These are phyloP conservation scores for Sesia bembeciformis DNA, from an alignment of 2,888 invertebrate species.

Conservation along the genomic window DNA sequence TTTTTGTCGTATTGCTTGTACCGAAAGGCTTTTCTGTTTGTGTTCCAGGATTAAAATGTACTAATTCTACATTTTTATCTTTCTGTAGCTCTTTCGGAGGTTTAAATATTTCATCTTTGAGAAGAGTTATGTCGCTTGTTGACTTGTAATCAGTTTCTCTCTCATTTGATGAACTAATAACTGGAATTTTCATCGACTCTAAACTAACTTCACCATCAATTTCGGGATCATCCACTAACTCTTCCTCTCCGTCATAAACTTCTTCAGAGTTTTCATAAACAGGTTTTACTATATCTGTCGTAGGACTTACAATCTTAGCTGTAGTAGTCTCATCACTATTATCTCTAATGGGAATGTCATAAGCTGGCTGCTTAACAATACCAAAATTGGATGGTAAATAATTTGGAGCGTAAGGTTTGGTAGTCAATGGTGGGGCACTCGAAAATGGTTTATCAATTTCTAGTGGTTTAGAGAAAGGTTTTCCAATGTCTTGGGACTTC, in stretches of 20 bases:
- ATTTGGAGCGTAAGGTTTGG: conserved; percentile 35
- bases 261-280: conserved; percentile 62
- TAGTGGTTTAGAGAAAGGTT: conserved; percentile 22
- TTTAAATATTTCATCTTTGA: conserved; percentile 33
- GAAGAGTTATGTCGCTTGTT: conserved; percentile 31
- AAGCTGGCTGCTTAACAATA: conserved; percentile 46
- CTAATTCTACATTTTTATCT: conserved; percentile 21
- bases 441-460: conserved; percentile 23
- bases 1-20: conserved; percentile 34
- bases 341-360: conserved; percentile 63
- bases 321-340: conserved; percentile 54
- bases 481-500: conserved; percentile 12
- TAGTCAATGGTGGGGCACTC: conserved; percentile 25
- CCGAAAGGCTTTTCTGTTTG: conserved; percentile 68
- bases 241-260: conserved; percentile 60
- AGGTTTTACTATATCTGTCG: conserved; percentile 33
- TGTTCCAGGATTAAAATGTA: conserved; percentile 46
- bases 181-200: conserved; percentile 64
- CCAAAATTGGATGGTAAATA: conserved; percentile 51
- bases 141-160: conserved; percentile 18
- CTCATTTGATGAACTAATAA: conserved; percentile 52
- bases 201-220: conserved; percentile 59
- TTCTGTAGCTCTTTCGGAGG: conserved; percentile 19
- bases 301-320: conserved; percentile 15
- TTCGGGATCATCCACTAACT: conserved; percentile 22